phyloP scores from a whole-genome alignment of 2,888 invertebrate species.

The Nomada ruficornis region DNA sequence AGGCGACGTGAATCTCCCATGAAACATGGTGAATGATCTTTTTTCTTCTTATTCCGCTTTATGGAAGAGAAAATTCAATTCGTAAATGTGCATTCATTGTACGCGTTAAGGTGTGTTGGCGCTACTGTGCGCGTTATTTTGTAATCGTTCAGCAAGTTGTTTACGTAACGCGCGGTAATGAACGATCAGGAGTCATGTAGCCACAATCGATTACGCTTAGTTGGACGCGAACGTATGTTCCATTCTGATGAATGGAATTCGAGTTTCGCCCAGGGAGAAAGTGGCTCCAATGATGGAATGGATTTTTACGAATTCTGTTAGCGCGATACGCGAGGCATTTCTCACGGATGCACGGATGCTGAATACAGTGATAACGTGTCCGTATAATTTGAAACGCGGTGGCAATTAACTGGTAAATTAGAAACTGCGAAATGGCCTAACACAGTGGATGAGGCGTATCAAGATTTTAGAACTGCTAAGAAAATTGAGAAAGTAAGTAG shows the following conservation, averaged over 20 bases:
- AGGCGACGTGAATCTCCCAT: not conserved
- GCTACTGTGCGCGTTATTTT: not conserved
- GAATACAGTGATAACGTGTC: conserved; percentile 10
- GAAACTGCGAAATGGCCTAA: not conserved
- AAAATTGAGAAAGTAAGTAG: no score
- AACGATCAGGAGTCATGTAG: conserved; percentile 19
- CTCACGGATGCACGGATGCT: conserved; percentile 32
- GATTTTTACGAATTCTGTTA: conserved; percentile 29
- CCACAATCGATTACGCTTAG: conserved; percentile 26
- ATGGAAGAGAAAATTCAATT: not conserved
- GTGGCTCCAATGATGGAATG: conserved; percentile 38
- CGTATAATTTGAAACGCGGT: not conserved
- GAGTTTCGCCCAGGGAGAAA: conserved; percentile 43
- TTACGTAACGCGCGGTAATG: not conserved
- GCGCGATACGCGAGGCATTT: conserved; percentile 42
- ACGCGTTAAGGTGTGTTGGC: not conserved
- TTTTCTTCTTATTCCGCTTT: not conserved
- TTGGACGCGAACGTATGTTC: conserved; percentile 24
- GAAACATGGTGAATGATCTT: not conserved
- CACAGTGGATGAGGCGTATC: not conserved
- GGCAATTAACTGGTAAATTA: not conserved
- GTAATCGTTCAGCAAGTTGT: not conserved
- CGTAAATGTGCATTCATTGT: not conserved
- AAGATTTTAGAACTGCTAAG: no score
- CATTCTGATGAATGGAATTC: conserved; percentile 39